Conservation (phyloP, 2,797 vertebrate species). For the Mormyrus proboscirostris region DNA sequence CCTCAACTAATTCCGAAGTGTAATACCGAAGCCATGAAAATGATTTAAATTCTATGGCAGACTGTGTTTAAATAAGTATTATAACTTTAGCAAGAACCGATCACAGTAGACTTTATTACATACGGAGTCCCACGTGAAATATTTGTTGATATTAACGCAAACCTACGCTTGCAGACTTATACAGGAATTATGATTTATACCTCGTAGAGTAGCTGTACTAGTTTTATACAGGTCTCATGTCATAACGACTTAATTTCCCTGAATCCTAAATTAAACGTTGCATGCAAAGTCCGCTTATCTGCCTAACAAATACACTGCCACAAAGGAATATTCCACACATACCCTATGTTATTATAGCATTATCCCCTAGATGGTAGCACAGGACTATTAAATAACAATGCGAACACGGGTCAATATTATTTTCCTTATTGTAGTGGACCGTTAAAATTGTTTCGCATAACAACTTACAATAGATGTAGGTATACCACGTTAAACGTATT, state of each 20-base stretch:
- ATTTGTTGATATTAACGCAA: background rate
- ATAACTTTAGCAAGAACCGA: background rate
- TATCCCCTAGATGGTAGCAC: background rate
- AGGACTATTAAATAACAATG: background rate
- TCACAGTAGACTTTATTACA: background rate
- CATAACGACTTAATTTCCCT: background rate
- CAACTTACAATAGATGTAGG: background rate
- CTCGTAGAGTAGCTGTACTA: background rate
- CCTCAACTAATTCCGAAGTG: background rate
- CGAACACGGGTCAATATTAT: background rate
- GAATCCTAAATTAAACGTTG: background rate
- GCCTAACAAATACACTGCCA: background rate
- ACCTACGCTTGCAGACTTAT: background rate
- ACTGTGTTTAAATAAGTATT: background rate
- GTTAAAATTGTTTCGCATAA: background rate
- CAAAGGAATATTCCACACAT: background rate
- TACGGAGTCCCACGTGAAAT: background rate
- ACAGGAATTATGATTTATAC: background rate
- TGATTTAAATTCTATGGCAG: background rate
- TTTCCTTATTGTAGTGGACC: background rate
- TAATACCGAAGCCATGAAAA: background rate
- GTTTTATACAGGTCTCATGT: background rate
- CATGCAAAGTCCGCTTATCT: background rate
- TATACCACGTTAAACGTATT: background rate
- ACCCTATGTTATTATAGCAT: background rate